phyloP scores from a whole-genome alignment of 2,113 vertebrate species.

The Alethe diademata region DNA sequence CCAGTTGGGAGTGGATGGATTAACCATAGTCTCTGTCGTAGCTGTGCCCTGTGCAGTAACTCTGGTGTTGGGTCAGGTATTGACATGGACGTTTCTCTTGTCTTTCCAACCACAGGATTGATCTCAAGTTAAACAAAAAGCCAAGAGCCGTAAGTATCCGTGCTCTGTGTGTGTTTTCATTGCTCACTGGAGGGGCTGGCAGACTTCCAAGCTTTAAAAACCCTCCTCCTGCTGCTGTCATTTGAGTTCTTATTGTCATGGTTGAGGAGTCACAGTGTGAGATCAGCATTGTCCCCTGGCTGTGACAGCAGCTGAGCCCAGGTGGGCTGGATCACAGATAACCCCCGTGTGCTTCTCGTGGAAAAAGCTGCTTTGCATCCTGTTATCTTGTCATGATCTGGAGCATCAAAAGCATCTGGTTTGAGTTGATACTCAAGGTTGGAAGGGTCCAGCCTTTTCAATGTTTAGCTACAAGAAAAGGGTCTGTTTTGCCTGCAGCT shows the following conservation, averaged over 20 bases:
- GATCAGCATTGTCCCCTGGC: background rate
- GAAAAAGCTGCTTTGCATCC: background rate
- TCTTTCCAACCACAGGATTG: conserved; percentile 86
- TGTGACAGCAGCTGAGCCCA: background rate
- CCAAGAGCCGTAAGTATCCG: conserved; percentile 93
- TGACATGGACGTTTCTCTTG: conserved; percentile 73
- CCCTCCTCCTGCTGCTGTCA: background rate
- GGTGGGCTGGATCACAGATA: background rate
- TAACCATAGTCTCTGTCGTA: conserved; percentile 71
- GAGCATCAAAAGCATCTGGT: background rate
- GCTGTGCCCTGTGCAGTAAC: conserved; percentile 70
- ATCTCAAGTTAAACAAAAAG: conserved; percentile 99
- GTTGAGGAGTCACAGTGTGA: background rate
- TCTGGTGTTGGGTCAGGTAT: background rate
- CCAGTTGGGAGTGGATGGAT: conserved; percentile 56
- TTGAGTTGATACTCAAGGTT: background rate
- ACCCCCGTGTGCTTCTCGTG: background rate
- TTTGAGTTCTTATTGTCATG: background rate
- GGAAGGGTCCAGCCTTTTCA: background rate
- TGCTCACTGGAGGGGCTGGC: conserved; percentile 9
- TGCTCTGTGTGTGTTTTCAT: conserved; percentile 33
- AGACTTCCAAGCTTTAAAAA: background rate
- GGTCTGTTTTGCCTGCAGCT: background rate
- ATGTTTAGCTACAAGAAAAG: background rate
- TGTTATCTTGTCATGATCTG: background rate